Evolutionary conservation across 2,888 invertebrate species (phyloP).

Genomic region (Diogma glabrata): DNA sequence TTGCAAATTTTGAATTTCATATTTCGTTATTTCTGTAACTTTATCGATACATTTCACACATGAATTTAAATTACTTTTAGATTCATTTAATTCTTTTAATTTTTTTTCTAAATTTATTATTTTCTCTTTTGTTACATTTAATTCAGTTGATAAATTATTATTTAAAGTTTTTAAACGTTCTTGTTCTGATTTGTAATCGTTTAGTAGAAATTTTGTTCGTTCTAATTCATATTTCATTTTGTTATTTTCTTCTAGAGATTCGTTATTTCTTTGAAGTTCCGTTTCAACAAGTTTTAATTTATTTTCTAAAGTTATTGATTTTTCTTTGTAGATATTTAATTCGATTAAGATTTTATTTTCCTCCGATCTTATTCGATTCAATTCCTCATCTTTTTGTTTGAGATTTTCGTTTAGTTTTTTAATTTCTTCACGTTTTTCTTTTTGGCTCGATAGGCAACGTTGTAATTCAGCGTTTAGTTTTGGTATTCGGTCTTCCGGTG

Average conservation of each 20-base stretch:
- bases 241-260: constrained; percentile 26
- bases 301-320: constrained; percentile 15
- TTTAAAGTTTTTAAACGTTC: constrained; percentile 44
- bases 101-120: constrained; percentile 41
- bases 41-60: constrained; percentile 31
- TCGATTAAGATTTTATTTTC: constrained; percentile 30
- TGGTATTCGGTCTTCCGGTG: constrained; percentile 32
- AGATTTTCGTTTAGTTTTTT: constrained; percentile 35
- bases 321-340: constrained; percentile 29
- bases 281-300: constrained; percentile 18
- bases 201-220: constrained; percentile 40
- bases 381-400: constrained; percentile 25
- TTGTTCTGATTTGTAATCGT: constrained; percentile 43
- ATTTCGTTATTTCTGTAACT: constrained; percentile 29
- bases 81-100: constrained; percentile 23
- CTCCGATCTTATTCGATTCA: constrained; percentile 26
- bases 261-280: constrained; percentile 26
- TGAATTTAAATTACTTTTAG: constrained; percentile 16
- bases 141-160: constrained; percentile 37
- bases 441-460: constrained; percentile 36
- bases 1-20: constrained; percentile 32
- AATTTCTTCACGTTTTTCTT: constrained; percentile 40
- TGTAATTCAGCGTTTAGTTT: constrained; percentile 38
- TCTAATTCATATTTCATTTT: constrained; percentile 37
- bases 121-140: constrained; percentile 43